phyloP scores from a whole-genome alignment of 2,888 invertebrate genomes.

The Papilio gigon region DNA sequence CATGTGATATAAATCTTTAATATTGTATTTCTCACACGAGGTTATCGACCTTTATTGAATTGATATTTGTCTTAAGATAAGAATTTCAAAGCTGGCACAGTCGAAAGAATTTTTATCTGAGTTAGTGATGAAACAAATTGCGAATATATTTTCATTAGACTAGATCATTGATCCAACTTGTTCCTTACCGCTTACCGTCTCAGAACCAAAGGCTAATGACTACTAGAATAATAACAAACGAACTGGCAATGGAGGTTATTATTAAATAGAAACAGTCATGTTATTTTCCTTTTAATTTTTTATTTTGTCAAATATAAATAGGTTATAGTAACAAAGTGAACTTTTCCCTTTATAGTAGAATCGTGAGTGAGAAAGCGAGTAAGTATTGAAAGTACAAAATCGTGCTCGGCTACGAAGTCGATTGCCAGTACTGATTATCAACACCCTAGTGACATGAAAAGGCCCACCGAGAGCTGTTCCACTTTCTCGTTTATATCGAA shows the following conservation, averaged over 20 bases:
- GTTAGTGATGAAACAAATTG: constrained; percentile 60
- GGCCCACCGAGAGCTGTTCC: constrained; percentile 33
- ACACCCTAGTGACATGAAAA: constrained; percentile 39
- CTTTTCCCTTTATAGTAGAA: constrained; percentile 28
- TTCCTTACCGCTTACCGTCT: constrained; percentile 13
- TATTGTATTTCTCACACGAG: constrained; percentile 49
- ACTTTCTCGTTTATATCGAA: constrained; percentile 34
- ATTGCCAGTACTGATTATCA: constrained; percentile 36
- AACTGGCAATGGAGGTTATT: background rate
- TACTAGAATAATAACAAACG: constrained; percentile 27
- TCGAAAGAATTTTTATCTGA: constrained; percentile 56
- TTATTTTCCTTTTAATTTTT: background rate
- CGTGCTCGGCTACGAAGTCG: constrained; percentile 51
- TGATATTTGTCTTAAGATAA: constrained; percentile 65
- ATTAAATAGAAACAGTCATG: constrained; percentile 20
- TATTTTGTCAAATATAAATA: background rate
- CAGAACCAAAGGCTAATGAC: no score
- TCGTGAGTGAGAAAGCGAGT: constrained; percentile 62
- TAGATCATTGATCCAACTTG: constrained; percentile 25
- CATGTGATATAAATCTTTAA: constrained; percentile 19
- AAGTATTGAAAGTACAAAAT: constrained; percentile 66
- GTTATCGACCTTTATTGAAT: constrained; percentile 62
- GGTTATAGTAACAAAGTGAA: background rate
- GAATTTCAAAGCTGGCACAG: constrained; percentile 53
- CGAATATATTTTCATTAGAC: constrained; percentile 63